These are phyloP conservation scores for Nannoperca australis DNA, from an alignment of 2,797 vertebrate species.

Conservation along the genomic window DNA sequence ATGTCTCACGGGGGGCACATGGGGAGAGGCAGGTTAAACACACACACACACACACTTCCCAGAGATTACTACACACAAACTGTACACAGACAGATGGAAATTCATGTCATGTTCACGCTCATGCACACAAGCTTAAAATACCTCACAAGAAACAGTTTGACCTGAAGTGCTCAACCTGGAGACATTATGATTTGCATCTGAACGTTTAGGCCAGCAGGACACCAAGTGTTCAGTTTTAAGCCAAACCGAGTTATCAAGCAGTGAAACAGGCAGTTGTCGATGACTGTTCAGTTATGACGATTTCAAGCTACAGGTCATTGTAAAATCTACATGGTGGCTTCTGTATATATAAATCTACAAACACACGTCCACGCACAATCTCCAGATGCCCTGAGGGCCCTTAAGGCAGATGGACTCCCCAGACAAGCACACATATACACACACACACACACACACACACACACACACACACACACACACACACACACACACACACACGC, in stretches of 20 bases:
- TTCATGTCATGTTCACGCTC: not conserved
- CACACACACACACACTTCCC: not conserved
- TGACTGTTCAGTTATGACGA: not conserved
- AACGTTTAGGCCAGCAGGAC: not conserved
- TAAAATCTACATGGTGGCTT: conserved; percentile 6
- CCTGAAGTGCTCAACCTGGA: not conserved
- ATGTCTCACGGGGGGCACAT: conserved; percentile 24
- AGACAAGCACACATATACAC: not conserved
- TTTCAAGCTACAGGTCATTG: conserved; percentile 11
- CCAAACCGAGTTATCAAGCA: not conserved
- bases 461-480: conserved; percentile 12
- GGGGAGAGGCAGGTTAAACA: conserved; percentile 22
- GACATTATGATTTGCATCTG: not conserved
- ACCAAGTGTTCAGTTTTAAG: not conserved
- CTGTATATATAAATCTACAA: not conserved
- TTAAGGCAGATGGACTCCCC: too few relatives aligned
- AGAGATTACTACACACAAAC: conserved; percentile 1
- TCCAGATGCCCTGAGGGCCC: too few relatives aligned
- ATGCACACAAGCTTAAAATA: conserved; percentile 9
- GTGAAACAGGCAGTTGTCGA: not conserved
- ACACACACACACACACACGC: not conserved
- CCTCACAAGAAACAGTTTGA: not conserved
- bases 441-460: conserved; percentile 5
- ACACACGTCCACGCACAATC: not conserved
- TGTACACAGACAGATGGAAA: not conserved